Base-by-base conservation (phyloP, 2,113 vertebrate genomes). In the Epinephelus moara region DNA sequence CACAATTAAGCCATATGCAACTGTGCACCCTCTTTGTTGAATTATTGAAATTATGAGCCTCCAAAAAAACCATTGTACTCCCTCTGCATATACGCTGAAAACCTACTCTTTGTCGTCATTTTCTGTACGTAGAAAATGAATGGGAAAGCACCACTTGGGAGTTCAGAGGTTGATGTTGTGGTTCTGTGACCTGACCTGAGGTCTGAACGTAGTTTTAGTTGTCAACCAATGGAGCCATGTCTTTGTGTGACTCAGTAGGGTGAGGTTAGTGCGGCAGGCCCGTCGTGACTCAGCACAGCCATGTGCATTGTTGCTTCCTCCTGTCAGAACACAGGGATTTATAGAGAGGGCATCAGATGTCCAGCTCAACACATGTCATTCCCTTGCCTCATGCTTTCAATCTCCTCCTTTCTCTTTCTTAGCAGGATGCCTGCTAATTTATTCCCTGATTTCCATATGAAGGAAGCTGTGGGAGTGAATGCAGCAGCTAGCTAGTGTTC, bases 391-490 rank as follows among this genome's bases (percentile, higher is more conserved):
- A 81, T 80, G 87, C 85, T 88, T 92, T 91, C 89, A 90, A 70
- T 92, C 78, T 80, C 78, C 23, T 56, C 80, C 75, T 85, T 94
- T 91, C 86, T 91, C 19, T 68, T 79, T 85, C 85, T 79, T 86
- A 81, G 82, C 84, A 79, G 85, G 75, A 87, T 81, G 81, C 80
- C 74, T 56, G 80, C 74, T 91, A 88, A 92, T 91, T 85, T 90
- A 89, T 91, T 93, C 90, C 88, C 87, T 92, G 66, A 94, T 95
- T 94, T 93, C 87, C 93, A 92, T 94, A 89, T 91, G 92, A 93
- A 94, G 89, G 90, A 92, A 94, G 76, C 69, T 56, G 84, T 92
- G 88, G 88, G 84, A 89, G 86, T 83, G 88, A 92, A 88, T 82
- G 67, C 70, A 69, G 74, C 75, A 75, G 80, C 85, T 50, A 90